Evolutionary conservation across 2,797 vertebrate genomes (phyloP).

Genomic region (Peromyscus attwateri): DNA sequence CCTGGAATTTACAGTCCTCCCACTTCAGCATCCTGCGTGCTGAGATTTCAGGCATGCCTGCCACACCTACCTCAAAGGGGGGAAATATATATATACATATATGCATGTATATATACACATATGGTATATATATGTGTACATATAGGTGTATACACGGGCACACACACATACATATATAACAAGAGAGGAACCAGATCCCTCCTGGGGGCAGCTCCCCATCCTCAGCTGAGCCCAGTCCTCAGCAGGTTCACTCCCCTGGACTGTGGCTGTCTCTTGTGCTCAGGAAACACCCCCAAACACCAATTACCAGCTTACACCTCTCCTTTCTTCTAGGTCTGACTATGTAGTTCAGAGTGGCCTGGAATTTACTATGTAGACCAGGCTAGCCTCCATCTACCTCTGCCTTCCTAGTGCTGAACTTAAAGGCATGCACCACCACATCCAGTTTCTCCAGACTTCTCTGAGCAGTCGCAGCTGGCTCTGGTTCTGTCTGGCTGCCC

Average conservation of each 20-base stretch:
- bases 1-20: not conserved
- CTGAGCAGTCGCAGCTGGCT: not conserved
- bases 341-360: not conserved
- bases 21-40: not conserved
- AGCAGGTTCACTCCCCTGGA: not conserved
- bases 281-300: not conserved
- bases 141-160: no score
- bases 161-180: no score
- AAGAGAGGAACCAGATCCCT: not conserved
- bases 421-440: not conserved
- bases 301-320: not conserved
- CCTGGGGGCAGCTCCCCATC: not conserved
- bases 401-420: not conserved
- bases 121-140: no score
- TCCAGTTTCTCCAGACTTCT: not conserved
- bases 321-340: not conserved
- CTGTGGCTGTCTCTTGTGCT: not conserved
- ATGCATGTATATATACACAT: no score
- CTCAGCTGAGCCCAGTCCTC: not conserved
- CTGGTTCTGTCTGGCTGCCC: not conserved
- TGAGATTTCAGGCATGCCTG: not conserved
- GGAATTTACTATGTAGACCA: not conserved
- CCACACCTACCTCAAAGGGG: not conserved
- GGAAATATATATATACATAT: no score
- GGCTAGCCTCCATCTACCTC: not conserved